Conservation (phyloP, 2,888 invertebrate species). For the Acleris sparsana region DNA sequence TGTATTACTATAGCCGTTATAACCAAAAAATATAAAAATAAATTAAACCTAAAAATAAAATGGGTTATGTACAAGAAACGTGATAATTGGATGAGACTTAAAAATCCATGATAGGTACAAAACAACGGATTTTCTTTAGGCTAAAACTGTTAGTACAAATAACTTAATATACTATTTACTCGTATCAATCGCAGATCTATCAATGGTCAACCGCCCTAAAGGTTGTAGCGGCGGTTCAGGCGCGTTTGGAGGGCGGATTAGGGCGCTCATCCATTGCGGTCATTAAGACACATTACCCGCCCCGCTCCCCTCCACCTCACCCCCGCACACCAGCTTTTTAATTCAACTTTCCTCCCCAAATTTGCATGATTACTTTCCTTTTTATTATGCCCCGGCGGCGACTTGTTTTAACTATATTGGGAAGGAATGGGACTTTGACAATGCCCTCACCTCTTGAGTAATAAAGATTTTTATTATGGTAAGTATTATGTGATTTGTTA, state of each 20-base stretch:
- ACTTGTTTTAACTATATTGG: slow-evolving; percentile 46
- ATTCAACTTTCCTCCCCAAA: slow-evolving; percentile 82
- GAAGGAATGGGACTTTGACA: slow-evolving; percentile 20
- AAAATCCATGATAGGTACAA: too few relatives aligned
- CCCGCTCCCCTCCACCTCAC: slow-evolving; percentile 42
- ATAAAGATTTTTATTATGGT: slow-evolving; percentile 4
- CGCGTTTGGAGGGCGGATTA: slow-evolving; percentile 67
- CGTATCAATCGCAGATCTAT: not conserved
- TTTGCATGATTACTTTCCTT: slow-evolving; percentile 84
- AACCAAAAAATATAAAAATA: too few relatives aligned
- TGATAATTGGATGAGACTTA: too few relatives aligned
- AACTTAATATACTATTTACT: too few relatives aligned
- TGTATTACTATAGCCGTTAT: too few relatives aligned
- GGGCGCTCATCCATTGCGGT: slow-evolving; percentile 78
- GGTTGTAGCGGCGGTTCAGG: slow-evolving; percentile 56
- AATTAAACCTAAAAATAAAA: too few relatives aligned
- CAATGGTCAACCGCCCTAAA: slow-evolving; percentile 40
- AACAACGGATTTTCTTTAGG: too few relatives aligned
- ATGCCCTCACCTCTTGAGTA: not conserved
- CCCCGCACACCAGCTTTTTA: slow-evolving; percentile 73
- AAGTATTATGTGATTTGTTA: not conserved
- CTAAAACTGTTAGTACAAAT: too few relatives aligned
- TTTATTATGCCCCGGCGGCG: slow-evolving; percentile 73
- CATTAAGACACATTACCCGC: slow-evolving; percentile 81
- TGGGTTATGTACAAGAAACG: too few relatives aligned